Evolutionary conservation across 2,888 invertebrate species (phyloP), one percentile per base, ranked within the genome.

Genomic region (Liopterus haemorrhoidalis): DNA sequence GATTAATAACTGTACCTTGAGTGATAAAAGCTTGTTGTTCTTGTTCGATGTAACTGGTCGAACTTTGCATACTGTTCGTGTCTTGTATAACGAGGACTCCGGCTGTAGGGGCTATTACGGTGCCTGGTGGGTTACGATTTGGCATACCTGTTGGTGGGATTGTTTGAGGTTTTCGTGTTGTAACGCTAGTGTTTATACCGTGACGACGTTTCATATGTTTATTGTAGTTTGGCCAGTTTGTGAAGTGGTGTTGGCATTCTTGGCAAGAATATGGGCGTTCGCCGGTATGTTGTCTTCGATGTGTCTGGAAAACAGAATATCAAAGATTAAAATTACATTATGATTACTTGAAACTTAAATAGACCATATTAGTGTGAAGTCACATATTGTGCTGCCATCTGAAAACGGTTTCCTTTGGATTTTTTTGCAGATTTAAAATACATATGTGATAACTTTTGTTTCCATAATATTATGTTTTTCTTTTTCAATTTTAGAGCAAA

Each of bases 211-310:
- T 85, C 81, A 85, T 84, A 59, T 86, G 86, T 56, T 86, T 86
- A 57, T 85, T 85, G 57, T 84, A 85, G 66, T 86, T 86, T 0
- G 85, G 84, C 85, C 85, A 85, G 60, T 86, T 85, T 0, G 85
- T 84, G 54, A 86, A 86, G 57, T 84, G 76, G 59, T 78, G 79
- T 42, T 80, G 78, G 57, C 86, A 87, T 50, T 80, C 77, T 22
- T 76, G 63, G 55, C 86, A 87, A 1, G 79, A 76, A 59, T 85
- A 86, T 0, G 85, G 86, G 21, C 83, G 74, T 24, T 79, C 81
- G 0, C 77, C 79, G 0, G 80, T 81, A 53, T 86, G 86, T 54
- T 81, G 81, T 9, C 84, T 67, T 46, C 82, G 73, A 60, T 86
- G 86, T n/a, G 82, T 78, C 73, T 74, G 52, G 20, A 47, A 49